Conservation (phyloP, 2,797 vertebrate genomes). For the Anguilla pacifica region DNA sequence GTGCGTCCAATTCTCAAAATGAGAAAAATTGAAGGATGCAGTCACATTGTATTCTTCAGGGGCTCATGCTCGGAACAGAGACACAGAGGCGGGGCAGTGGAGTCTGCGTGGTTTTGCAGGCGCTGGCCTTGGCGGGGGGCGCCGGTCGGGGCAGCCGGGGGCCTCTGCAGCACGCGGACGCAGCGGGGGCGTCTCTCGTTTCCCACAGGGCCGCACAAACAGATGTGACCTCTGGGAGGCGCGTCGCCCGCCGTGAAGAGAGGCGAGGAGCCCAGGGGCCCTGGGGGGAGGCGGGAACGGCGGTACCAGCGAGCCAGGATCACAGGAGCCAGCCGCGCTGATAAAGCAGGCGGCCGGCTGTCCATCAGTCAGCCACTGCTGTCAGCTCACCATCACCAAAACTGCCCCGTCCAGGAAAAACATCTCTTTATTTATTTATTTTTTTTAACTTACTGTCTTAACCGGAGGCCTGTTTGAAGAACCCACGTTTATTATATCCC, state of each 20-base stretch:
- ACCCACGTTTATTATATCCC: neutral
- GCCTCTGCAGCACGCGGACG: neutral
- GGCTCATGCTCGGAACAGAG: neutral
- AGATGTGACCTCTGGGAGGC: slow-evolving; percentile 2
- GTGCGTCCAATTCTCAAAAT: neutral
- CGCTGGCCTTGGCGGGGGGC: neutral
- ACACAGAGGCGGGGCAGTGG: neutral
- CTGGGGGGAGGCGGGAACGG: neutral
- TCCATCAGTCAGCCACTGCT: neutral
- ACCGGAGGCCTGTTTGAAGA: neutral
- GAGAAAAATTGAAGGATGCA: neutral
- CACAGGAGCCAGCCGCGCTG: too few relatives aligned
- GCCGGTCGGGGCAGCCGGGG: neutral
- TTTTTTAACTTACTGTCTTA: neutral
- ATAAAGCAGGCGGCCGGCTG: neutral
- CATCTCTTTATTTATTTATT: neutral
- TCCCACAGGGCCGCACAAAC: slow-evolving; percentile 5
- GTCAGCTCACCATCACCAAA: neutral
- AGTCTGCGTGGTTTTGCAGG: neutral
- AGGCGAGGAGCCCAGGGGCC: neutral
- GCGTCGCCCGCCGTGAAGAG: neutral
- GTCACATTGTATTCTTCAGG: neutral
- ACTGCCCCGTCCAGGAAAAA: neutral
- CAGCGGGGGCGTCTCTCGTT: neutral
- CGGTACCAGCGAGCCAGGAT: neutral